These are phyloP conservation scores for Rhopalosiphum maidis DNA, from an alignment of 1,140 invertebrate species.

Conservation along the genomic window DNA sequence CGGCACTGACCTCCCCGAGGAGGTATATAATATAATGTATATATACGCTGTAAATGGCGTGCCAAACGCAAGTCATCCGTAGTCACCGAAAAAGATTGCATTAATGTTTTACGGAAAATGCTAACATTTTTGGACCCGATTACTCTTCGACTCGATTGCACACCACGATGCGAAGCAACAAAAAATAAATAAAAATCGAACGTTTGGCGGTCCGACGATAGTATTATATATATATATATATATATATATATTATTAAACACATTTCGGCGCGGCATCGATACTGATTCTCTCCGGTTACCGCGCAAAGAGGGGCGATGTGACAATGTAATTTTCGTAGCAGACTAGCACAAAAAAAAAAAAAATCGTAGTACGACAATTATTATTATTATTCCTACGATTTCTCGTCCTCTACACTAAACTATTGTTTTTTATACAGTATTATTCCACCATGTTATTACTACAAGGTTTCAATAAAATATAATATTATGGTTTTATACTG, in stretches of 20 bases:
- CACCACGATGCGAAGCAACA: background rate
- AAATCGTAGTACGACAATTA: too few relatives aligned
- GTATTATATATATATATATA: background rate
- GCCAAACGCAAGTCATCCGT: conserved; percentile 3
- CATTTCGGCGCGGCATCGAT: too few relatives aligned
- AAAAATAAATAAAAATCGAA: conserved; percentile 1
- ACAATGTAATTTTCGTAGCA: too few relatives aligned
- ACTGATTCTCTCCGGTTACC: too few relatives aligned
- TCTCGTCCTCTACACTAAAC: background rate
- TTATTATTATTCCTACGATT: background rate
- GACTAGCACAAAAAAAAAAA: too few relatives aligned
- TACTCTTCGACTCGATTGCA: conserved; percentile 13
- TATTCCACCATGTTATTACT: background rate
- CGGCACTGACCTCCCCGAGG: conserved; percentile 8
- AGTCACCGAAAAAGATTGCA: conserved; percentile 31
- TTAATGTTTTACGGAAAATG: conserved; percentile 17
- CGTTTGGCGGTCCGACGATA: background rate
- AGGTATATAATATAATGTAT: background rate
- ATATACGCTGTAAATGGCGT: conserved; percentile 16
- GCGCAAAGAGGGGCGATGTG: too few relatives aligned
- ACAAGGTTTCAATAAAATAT: background rate
- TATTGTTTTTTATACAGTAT: background rate
- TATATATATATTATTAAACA: too few relatives aligned
- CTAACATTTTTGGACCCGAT: conserved; percentile 14
- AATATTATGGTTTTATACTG: background rate